phyloP scores from a whole-genome alignment of 2,113 vertebrate genomes.

The Clarias macrocephalus region DNA sequence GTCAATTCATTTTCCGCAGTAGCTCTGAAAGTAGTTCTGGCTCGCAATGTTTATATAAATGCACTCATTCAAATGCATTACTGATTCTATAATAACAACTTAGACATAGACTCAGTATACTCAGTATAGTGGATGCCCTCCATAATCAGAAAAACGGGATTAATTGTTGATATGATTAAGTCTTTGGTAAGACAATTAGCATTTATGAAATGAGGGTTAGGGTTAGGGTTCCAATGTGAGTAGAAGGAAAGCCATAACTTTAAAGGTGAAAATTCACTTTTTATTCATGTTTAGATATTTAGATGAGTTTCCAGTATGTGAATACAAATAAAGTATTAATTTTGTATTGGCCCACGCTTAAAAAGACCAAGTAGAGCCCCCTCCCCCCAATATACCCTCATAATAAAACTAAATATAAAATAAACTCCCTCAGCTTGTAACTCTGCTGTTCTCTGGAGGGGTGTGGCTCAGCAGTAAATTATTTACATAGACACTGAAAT shows the following conservation, averaged over 20 bases:
- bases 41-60: background rate
- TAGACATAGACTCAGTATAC: background rate
- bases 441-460: no score
- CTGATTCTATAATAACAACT: background rate
- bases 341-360: no score
- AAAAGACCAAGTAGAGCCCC: no score
- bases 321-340: no score
- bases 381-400: no score
- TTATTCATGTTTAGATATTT: no score
- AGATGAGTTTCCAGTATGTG: no score
- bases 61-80: background rate
- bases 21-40: background rate
- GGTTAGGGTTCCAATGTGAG: background rate
- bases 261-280: background rate
- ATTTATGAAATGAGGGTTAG: background rate
- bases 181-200: background rate
- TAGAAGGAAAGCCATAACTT: background rate
- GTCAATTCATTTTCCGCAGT: background rate
- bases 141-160: no score
- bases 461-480: no score
- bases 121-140: background rate
- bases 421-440: no score
- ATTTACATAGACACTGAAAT: no score
- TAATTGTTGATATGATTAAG: background rate
- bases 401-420: no score